Conservation (phyloP, 2,113 vertebrate species). For the Accipiter virgatus region DNA sequence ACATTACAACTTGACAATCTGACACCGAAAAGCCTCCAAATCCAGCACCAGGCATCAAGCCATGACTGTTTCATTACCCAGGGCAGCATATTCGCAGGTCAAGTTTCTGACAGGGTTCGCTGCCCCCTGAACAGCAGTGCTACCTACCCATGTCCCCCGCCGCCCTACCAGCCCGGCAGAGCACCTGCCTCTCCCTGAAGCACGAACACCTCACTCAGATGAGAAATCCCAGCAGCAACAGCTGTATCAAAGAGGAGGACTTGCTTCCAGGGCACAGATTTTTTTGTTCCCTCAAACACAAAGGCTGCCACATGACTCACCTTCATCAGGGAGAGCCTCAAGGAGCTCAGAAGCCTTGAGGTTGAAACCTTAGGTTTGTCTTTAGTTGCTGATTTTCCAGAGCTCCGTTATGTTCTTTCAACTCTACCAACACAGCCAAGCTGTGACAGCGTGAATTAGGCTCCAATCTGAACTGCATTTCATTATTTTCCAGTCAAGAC, state of each 20-base stretch:
- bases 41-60: fast-evolving
- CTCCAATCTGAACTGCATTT: not conserved
- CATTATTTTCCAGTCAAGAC: not conserved
- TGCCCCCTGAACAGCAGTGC: fast-evolving
- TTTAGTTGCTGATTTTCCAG: not conserved
- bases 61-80: no score
- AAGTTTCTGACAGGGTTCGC: fast-evolving
- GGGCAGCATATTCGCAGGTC: no score
- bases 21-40: not conserved
- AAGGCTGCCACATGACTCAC: not conserved
- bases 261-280: not conserved
- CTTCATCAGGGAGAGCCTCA: not conserved
- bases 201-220: fast-evolving
- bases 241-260: not conserved
- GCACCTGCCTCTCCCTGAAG: not conserved
- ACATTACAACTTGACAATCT: not conserved
- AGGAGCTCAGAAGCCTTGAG: not conserved
- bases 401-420: not conserved
- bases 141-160: fast-evolving
- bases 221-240: not conserved
- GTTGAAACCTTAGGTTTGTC: not conserved
- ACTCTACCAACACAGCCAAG: not conserved
- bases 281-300: not conserved
- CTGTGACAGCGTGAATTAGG: not conserved
- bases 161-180: fast-evolving